Evolutionary conservation across 2,888 invertebrate species (phyloP), one percentile per base, ranked within the genome.

Genomic region (Epinotia bilunana): DNA sequence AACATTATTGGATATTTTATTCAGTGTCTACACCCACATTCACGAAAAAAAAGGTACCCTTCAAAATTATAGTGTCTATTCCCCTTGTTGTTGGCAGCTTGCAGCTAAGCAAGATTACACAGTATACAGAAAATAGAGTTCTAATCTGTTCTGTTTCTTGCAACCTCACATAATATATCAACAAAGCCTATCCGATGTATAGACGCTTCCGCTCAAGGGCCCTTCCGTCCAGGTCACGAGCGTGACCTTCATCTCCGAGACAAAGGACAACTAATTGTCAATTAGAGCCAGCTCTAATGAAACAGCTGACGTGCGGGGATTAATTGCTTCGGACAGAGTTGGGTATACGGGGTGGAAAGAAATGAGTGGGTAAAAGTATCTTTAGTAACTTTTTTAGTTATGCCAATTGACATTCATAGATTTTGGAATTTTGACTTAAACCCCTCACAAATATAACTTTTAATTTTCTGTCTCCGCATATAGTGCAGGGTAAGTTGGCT

Each of bases 241-340:
- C 43, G 13, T 68, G 58, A 69, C 58, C 69, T 69, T 69, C 39
- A 9, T 58, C 16, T 39, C 68, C 57, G 2, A 69, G 28, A 69
- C 69, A 69, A 69, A 69, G 46, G 43, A 23, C 58, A n/a, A 23
- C 58, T 69, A 69, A 60, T 69, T 69, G 69, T 6, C 58, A 62
- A 62, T 71, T 39, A 71, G 62, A 20, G 46, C 46, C 3, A n/a
- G 57, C 68, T 68, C 57, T 68, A 68, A 58, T 68, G 68, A 68
- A 68, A 68, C 57, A 16, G 33, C 33, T 67, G 67, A 67, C 67
- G 55, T 55, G 33, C 67, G 33, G 55, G 18, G 0, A 39, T 55
- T 67, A 67, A 67, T 67, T 67, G 67, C 18, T 55, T 13, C n/a
- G 23, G 33, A 55, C 39, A 65, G n/a, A 39, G 33, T 33, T 55